A percentile compares a stretch with the other conserved stretches of the same genome.
Conservation (phyloP, 2,113 vertebrate genomes). For the Cyprinus carpio region DNA sequence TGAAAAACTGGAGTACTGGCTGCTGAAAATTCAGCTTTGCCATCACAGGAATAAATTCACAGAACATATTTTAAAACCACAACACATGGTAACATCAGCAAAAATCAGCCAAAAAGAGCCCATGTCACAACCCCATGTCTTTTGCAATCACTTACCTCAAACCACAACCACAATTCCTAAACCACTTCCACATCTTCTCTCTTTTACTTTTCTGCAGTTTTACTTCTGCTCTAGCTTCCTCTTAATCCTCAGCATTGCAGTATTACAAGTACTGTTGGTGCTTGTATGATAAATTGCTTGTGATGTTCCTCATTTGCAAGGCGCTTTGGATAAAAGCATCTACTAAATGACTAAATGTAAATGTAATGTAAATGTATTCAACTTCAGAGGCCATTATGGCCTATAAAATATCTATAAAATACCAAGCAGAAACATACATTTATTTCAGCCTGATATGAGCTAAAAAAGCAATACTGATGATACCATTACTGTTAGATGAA, state of each 20-base stretch:
- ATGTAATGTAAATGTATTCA: conserved; percentile 22
- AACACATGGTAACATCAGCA: neutral
- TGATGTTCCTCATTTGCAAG: conserved; percentile 28
- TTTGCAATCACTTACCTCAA: neutral
- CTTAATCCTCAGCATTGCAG: neutral
- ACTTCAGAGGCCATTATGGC: neutral
- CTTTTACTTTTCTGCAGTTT: neutral
- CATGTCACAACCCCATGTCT: neutral
- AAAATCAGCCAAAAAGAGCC: neutral
- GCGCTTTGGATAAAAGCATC: conserved; percentile 20
- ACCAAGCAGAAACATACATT: neutral
- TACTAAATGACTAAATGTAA: conserved; percentile 16
- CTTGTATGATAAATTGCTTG: conserved; percentile 10
- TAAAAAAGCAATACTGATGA: neutral
- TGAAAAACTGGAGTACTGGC: too few relatives aligned
- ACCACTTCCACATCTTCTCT: neutral
- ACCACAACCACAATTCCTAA: neutral
- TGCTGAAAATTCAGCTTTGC: too few relatives aligned
- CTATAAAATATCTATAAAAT: neutral
- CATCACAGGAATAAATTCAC: neutral
- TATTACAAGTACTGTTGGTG: neutral
- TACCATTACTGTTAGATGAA: conserved; percentile 1
- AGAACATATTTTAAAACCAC: neutral
- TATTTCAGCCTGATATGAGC: neutral
- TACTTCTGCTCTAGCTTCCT: neutral